Evolutionary conservation across 2,888 invertebrate genomes (phyloP), one percentile per base, ranked within the genome.

Genomic region (Campopleginae sp.): DNA sequence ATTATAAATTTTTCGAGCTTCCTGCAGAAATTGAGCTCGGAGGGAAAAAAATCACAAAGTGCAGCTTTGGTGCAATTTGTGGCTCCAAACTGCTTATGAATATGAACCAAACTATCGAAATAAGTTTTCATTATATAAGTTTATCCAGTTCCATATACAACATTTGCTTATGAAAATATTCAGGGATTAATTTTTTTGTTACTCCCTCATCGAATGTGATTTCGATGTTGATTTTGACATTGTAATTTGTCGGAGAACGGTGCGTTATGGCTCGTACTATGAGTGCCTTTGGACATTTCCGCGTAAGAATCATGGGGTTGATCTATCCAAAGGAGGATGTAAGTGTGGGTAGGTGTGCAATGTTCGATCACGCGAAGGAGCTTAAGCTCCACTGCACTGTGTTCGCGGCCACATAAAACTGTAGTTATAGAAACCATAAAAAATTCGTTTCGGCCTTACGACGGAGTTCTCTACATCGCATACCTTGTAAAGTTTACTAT

Each of bases 351-450:
- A 42, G 2, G 27, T 23, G 61, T 14, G 61, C 23, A 33, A 19
- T 17, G n/a, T 17, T 54, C n/a, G 77, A 38, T n/a, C 27, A 27
- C 27, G 66, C 17, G 19, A 27, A 23, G 33, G 46, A 74, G 33
- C 61, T 48, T 74, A 54, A 46, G 83, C 68, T 84, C 74, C 74
- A 48, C 61, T 51, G 23, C 54, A 51, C 46, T 54, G 58, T 72
- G 61, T 78, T 86, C 70, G 79, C 31, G 61, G 77, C 42, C 74
- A 77, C 82, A 80, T 86, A 88, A 88, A 87, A 87, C 80, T 46
- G 84, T 82, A 77, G 83, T 86, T 81, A 85, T 87, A 86, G 75
- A 85, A 87, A 88, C 84, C 81, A 86, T 84, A 84, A 87, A 38
- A 86, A 84, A 68, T 66, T 81, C 74, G 54, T 78, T 83, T 66